A percentile compares a stretch with the other conserved stretches of the same genome.
phyloP scores from a whole-genome alignment of 2,797 vertebrate genomes.

The Pygocentrus nattereri region DNA sequence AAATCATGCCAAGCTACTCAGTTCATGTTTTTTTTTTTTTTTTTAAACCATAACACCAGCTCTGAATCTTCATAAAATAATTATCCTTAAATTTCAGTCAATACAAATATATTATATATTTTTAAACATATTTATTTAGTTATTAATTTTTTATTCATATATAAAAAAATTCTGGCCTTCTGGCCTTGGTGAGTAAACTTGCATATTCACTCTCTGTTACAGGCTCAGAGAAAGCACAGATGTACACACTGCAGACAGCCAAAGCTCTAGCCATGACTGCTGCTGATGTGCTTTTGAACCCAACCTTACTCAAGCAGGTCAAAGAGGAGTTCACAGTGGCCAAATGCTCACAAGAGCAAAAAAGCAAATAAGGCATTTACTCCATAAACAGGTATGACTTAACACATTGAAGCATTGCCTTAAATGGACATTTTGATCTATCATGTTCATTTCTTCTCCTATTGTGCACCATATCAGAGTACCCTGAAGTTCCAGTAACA shows the following conservation, averaged over 20 bases:
- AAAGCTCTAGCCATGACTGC: slow-evolving; percentile 91
- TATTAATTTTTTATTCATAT: not conserved
- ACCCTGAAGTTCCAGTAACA: not conserved
- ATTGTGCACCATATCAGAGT: not conserved
- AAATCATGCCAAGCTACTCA: slow-evolving; percentile 8
- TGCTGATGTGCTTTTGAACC: slow-evolving; percentile 86
- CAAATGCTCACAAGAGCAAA: slow-evolving; percentile 69
- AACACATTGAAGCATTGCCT: not conserved
- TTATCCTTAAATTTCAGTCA: not conserved
- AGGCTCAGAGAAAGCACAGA: slow-evolving; percentile 89
- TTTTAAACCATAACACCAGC: too few relatives aligned
- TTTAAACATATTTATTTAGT: not conserved
- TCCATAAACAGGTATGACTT: not conserved
- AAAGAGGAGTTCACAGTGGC: slow-evolving; percentile 77
- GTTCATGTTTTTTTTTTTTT: not conserved
- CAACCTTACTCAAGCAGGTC: slow-evolving; percentile 75
- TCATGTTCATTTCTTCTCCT: not conserved
- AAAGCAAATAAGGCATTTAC: not conserved
- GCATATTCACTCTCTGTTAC: slow-evolving; percentile 24
- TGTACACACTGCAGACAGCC: slow-evolving; percentile 85
- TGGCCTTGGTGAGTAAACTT: not conserved
- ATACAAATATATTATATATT: not conserved
- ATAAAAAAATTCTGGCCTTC: not conserved
- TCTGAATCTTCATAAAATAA: not conserved
- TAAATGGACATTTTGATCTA: not conserved